A percentile compares a stretch with the other conserved stretches of the same genome.
Conservation (phyloP, 2,888 invertebrate genomes). For the Sicus ferrugineus region DNA sequence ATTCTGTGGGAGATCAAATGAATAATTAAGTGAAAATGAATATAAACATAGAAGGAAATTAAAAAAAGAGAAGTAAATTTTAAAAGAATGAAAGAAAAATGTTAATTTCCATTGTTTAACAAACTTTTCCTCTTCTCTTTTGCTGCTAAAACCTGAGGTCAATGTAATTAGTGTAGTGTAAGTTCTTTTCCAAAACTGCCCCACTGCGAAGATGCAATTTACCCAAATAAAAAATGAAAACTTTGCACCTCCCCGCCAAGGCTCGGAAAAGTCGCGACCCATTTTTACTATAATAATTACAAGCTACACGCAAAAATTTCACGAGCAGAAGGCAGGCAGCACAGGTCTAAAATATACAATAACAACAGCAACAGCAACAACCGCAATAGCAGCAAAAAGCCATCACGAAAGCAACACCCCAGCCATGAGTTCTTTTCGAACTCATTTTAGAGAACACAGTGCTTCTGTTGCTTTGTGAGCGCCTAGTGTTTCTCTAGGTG, state of each 20-base stretch:
- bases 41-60: too few species aligned
- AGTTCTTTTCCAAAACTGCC: conserved; percentile 42
- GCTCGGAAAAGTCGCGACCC: conserved; percentile 47
- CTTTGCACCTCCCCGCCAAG: not conserved
- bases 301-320: conserved; percentile 56
- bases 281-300: conserved; percentile 57
- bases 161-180: conserved; percentile 10
- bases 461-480: not conserved
- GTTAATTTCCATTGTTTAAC: not conserved
- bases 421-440: conserved; percentile 36
- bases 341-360: conserved; percentile 16
- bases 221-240: not conserved
- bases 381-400: not conserved
- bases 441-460: not conserved
- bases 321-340: conserved; percentile 40
- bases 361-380: not conserved
- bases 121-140: not conserved
- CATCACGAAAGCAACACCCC: conserved; percentile 38
- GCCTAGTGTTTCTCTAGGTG: not conserved
- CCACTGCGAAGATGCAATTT: not conserved
- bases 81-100: not conserved
- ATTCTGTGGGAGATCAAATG: not conserved
- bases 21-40: too few species aligned
- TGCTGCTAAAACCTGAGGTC: conserved; percentile 8
- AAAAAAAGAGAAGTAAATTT: too few species aligned